A percentile compares a stretch with the other conserved stretches of the same genome.
These are phyloP conservation scores for Iselma pallidipennis DNA, from an alignment of 2,888 invertebrate species.

Conservation along the genomic window DNA sequence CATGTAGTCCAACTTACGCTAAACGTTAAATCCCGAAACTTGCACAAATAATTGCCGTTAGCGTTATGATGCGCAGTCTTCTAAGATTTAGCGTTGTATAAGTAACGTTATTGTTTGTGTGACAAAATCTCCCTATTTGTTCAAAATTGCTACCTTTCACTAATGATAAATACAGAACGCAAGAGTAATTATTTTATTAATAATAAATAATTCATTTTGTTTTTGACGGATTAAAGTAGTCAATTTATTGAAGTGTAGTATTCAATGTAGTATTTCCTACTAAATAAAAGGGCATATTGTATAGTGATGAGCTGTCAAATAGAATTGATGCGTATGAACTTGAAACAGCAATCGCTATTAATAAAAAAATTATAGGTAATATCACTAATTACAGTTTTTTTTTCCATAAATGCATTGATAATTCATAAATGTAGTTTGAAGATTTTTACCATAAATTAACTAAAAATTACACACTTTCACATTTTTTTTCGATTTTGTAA, in stretches of 20 bases:
- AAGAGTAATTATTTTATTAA: background rate
- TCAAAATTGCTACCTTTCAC: too few species aligned
- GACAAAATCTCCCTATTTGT: too few species aligned
- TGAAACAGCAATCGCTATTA: conserved; percentile 4
- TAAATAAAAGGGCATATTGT: conserved; percentile 1
- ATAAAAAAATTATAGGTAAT: background rate
- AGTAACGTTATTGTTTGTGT: too few species aligned
- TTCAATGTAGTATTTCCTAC: background rate
- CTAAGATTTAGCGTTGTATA: too few species aligned
- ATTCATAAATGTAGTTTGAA: too few species aligned
- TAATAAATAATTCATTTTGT: background rate
- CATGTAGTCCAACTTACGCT: too few species aligned
- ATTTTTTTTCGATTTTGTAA: conserved; percentile 2
- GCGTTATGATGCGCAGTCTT: too few species aligned
- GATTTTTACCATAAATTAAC: background rate
- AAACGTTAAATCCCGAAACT: too few species aligned
- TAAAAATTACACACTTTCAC: background rate
- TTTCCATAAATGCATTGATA: too few species aligned
- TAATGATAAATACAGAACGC: too few species aligned
- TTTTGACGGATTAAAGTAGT: conserved; percentile 4
- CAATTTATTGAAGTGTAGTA: conserved; percentile 7
- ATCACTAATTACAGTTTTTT: background rate
- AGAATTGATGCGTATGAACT: conserved; percentile 4
- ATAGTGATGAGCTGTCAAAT: conserved; percentile 10
- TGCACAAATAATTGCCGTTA: too few species aligned